Conservation (phyloP, 2,888 invertebrate genomes). For the Eristalis arbustorum region DNA sequence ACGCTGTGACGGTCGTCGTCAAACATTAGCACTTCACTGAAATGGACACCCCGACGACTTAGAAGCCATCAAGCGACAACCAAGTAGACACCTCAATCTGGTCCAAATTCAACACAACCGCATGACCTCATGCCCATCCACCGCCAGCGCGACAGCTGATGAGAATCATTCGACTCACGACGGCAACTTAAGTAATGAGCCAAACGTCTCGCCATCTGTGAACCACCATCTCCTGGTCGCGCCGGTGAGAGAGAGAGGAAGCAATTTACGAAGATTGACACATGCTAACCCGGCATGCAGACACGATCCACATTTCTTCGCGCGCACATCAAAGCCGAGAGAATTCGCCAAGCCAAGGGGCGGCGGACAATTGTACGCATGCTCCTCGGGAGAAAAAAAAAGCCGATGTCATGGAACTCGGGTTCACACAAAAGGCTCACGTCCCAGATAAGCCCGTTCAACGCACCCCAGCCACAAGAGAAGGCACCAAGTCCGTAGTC, state of each 20-base stretch:
- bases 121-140: neutral
- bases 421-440: neutral
- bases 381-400: neutral
- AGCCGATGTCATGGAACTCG: neutral
- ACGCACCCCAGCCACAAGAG: neutral
- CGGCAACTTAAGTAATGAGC: neutral
- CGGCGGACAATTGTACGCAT: too few species aligned
- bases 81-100: neutral
- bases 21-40: neutral
- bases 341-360: neutral
- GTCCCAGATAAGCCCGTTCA: neutral
- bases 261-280: conserved; percentile 28
- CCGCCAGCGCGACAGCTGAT: neutral
- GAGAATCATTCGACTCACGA: neutral
- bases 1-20: neutral
- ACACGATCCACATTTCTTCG: conserved; percentile 2
- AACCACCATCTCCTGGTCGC: neutral
- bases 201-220: neutral
- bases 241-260: neutral
- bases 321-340: neutral
- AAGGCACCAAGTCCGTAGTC: neutral
- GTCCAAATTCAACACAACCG: neutral
- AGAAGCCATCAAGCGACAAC: neutral
- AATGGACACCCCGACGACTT: neutral
- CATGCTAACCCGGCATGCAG: conserved; percentile 17